These are phyloP conservation scores for Anastrepha ludens DNA, from an alignment of 1,140 invertebrate genomes.

Conservation along the genomic window DNA sequence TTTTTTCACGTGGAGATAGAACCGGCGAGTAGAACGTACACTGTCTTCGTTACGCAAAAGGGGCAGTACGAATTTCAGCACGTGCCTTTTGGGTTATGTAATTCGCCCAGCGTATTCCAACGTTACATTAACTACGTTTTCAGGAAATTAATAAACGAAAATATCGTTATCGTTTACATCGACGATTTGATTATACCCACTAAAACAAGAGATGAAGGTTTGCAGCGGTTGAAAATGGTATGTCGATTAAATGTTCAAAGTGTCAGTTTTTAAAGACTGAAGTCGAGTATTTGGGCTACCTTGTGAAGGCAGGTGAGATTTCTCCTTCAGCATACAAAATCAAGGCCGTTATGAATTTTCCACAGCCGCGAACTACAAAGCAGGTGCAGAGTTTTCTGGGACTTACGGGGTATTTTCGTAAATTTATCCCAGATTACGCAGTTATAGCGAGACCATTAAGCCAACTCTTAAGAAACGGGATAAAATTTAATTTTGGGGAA, in stretches of 20 bases:
- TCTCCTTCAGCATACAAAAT: slow-evolving; percentile 10
- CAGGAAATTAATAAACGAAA: background rate
- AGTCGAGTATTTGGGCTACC: slow-evolving; percentile 37
- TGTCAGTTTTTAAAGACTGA: too few relatives aligned
- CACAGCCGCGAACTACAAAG: slow-evolving; percentile 61
- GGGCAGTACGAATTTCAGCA: slow-evolving; percentile 13
- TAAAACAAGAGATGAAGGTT: too few relatives aligned
- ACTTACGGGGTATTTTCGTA: slow-evolving; percentile 67
- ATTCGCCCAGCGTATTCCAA: slow-evolving; percentile 25
- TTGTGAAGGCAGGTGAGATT: slow-evolving; percentile 62
- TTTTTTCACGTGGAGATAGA: slow-evolving; percentile 55
- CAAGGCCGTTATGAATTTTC: slow-evolving; percentile 3
- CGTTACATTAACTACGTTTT: slow-evolving; percentile 17
- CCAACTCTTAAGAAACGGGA: slow-evolving; percentile 56
- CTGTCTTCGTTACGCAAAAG: slow-evolving; percentile 23
- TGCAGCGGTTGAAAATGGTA: too few relatives aligned
- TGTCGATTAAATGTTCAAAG: too few relatives aligned
- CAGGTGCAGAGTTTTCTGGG: slow-evolving; percentile 65
- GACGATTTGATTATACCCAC: too few relatives aligned
- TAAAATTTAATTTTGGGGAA: too few relatives aligned
- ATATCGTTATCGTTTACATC: too few relatives aligned
- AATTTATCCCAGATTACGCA: slow-evolving; percentile 65
- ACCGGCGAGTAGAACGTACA: slow-evolving; percentile 36
- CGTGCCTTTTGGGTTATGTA: slow-evolving; percentile 51
- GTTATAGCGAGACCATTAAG: slow-evolving; percentile 63